Evolutionary conservation across 2,888 invertebrate genomes (phyloP).

Genomic region (Panzeria rudis): DNA sequence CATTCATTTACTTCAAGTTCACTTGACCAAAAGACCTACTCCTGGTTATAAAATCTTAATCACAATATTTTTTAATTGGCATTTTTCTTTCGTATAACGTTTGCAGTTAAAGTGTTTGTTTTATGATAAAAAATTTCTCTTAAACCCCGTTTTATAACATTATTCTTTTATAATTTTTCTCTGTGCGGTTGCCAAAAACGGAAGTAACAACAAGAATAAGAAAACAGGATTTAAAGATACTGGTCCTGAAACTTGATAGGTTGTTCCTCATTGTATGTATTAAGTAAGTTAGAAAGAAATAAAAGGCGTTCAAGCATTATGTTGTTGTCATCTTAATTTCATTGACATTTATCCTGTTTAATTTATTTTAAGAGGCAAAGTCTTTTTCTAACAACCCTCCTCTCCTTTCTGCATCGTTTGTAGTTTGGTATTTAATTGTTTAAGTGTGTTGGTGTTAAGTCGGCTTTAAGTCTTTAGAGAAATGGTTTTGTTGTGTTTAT

Average conservation of each 20-base stretch:
- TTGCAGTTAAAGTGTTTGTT: constrained; percentile 55
- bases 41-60: constrained; percentile 47
- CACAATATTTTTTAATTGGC: constrained; percentile 2
- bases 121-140: constrained; percentile 39
- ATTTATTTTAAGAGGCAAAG: constrained; percentile 54
- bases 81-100: constrained; percentile 23
- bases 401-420: background rate
- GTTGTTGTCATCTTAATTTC: constrained; percentile 66
- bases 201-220: background rate
- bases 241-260: constrained; percentile 13
- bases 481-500: constrained; percentile 40
- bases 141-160: constrained; percentile 13
- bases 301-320: constrained; percentile 66
- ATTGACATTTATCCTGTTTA: constrained; percentile 69
- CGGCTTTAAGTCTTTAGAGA: constrained; percentile 54
- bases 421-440: constrained; percentile 51
- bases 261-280: background rate
- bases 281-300: background rate
- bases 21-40: constrained; percentile 61
- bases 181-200: background rate
- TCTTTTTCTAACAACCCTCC: background rate
- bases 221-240: constrained; percentile 10
- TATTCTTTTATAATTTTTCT: constrained; percentile 9
- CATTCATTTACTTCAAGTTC: constrained; percentile 35
- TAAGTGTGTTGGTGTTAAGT: constrained; percentile 61